Evolutionary conservation across 1,140 invertebrate species (phyloP).

Genomic region (Drosophila neocordata): DNA sequence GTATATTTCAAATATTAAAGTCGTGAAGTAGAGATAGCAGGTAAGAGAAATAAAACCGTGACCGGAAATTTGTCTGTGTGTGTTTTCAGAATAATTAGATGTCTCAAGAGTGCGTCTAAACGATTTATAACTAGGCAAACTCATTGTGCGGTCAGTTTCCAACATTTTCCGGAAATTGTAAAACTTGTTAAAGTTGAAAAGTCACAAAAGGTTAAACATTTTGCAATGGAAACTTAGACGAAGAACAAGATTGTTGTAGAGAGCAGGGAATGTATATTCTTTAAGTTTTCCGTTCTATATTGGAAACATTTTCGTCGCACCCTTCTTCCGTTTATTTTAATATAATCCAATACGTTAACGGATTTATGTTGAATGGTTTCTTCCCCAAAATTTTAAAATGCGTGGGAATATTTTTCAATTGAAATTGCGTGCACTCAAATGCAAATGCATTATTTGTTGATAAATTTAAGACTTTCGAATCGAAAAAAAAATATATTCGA

Average conservation of each 20-base stretch:
- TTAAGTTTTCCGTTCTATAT: background rate
- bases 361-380: constrained; percentile 25
- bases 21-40: constrained; percentile 1
- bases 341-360: constrained; percentile 36
- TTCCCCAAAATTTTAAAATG: constrained; percentile 7
- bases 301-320: background rate
- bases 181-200: constrained; percentile 24
- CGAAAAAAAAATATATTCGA: no score
- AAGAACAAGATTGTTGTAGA: background rate
- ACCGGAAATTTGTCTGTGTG: constrained; percentile 43
- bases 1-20: background rate
- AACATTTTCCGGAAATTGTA: constrained; percentile 45
- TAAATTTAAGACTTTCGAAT: constrained; percentile 2
- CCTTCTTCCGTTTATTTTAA: background rate
- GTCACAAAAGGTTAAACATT: constrained; percentile 25
- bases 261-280: background rate
- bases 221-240: background rate
- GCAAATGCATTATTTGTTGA: background rate
- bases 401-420: constrained; percentile 47
- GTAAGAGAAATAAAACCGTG: constrained; percentile 26
- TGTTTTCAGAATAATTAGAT: constrained; percentile 20
- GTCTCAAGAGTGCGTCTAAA: constrained; percentile 10
- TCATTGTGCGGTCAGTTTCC: constrained; percentile 43
- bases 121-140: constrained; percentile 10
- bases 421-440: constrained; percentile 13